phyloP scores from a whole-genome alignment of 2,113 vertebrate species.

The Phoenicopterus ruber region DNA sequence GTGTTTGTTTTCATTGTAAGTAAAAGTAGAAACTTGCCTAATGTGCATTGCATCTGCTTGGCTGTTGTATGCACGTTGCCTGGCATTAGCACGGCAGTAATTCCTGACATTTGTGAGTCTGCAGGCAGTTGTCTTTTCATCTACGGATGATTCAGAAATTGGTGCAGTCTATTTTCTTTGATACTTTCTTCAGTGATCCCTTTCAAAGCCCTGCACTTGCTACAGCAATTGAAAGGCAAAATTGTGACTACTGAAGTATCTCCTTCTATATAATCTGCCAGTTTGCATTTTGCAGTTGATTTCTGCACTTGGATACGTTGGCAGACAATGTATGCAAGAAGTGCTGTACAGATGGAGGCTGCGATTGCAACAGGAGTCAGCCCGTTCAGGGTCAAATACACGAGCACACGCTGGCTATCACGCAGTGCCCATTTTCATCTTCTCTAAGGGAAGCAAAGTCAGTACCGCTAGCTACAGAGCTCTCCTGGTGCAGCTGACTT shows the following conservation, averaged over 20 bases:
- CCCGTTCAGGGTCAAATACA: conserved; percentile 36
- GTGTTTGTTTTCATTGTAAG: neutral
- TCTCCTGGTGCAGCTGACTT: conserved; percentile 73
- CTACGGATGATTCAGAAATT: neutral
- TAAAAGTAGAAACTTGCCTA: neutral
- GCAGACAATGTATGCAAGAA: conserved; percentile 46
- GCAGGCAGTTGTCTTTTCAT: neutral
- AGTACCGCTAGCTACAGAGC: conserved; percentile 62
- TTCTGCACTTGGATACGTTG: neutral
- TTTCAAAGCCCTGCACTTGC: neutral
- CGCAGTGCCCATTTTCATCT: conserved; percentile 43
- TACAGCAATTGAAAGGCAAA: neutral
- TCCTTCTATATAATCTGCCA: neutral
- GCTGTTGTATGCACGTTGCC: neutral
- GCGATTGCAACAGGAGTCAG: conserved; percentile 13
- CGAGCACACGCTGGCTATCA: conserved; percentile 16
- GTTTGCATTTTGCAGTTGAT: neutral
- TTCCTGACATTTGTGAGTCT: neutral
- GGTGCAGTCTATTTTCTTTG: neutral
- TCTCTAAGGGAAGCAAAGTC: conserved; percentile 49
- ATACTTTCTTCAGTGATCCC: neutral
- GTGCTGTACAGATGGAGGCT: conserved; percentile 60
- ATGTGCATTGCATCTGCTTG: neutral
- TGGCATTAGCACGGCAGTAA: neutral
- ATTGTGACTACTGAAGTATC: neutral